A percentile compares a stretch with the other conserved stretches of the same genome.
These are phyloP conservation scores for Salticus scenicus DNA, from an alignment of 2,888 invertebrate genomes.

Conservation along the genomic window DNA sequence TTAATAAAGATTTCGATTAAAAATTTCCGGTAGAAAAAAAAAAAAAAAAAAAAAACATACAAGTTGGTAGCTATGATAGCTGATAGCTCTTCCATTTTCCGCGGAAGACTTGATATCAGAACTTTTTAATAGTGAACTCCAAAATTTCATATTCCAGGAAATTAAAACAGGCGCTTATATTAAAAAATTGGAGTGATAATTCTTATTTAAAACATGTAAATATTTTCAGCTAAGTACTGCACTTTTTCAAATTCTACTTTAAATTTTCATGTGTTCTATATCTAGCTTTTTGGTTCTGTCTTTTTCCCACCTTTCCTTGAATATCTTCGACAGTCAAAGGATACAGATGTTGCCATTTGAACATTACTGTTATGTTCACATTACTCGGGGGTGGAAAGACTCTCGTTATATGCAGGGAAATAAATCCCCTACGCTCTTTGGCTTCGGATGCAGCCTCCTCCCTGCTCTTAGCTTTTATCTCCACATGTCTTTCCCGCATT, in stretches of 20 bases:
- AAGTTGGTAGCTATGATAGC: too few species aligned
- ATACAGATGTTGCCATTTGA: slow-evolving; percentile 12
- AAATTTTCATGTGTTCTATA: neutral
- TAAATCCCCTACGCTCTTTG: slow-evolving; percentile 4
- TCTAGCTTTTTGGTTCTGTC: neutral
- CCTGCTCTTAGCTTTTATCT: slow-evolving; percentile 13
- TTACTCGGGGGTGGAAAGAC: neutral
- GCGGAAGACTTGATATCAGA: too few species aligned
- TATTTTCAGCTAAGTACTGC: too few species aligned
- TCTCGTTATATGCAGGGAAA: neutral
- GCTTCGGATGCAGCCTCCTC: neutral
- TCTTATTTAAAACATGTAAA: too few species aligned
- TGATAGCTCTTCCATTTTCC: too few species aligned
- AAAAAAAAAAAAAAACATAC: too few species aligned
- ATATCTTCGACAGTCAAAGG: neutral
- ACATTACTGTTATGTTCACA: slow-evolving; percentile 15
- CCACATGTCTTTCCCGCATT: slow-evolving; percentile 6
- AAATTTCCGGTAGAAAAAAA: too few species aligned
- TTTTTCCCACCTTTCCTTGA: neutral
- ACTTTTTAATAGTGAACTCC: too few species aligned
- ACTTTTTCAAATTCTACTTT: neutral
- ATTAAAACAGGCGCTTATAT: too few species aligned
- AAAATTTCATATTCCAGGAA: too few species aligned
- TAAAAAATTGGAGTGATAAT: too few species aligned
- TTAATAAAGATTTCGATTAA: too few species aligned